phyloP scores from a whole-genome alignment of 2,888 invertebrate species.

The Metopia argyrocephala region DNA sequence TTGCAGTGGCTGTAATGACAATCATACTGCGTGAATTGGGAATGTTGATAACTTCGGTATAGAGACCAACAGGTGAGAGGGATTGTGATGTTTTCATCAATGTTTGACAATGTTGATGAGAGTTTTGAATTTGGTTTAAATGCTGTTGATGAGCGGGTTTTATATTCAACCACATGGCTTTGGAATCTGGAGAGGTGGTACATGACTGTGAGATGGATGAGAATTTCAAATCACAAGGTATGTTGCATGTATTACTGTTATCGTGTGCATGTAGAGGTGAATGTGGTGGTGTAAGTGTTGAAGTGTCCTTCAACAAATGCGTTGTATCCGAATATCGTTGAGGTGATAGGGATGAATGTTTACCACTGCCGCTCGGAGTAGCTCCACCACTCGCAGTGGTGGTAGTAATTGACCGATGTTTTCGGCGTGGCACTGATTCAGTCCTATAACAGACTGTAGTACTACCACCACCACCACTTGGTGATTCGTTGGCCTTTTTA shows the following conservation, averaged over 20 bases:
- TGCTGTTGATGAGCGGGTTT: constrained; percentile 72
- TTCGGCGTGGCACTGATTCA: constrained; percentile 69
- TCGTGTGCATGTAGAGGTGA: constrained; percentile 41
- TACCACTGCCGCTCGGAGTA: constrained; percentile 54
- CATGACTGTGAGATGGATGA: constrained; percentile 42
- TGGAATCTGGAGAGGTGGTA: constrained; percentile 46
- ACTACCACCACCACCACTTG: constrained; percentile 67
- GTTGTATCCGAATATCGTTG: constrained; percentile 59
- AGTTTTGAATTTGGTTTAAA: constrained; percentile 14
- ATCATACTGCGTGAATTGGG: constrained; percentile 78
- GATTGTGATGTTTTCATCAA: constrained; percentile 77
- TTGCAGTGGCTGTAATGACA: constrained; percentile 71
- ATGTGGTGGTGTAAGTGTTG: constrained; percentile 34
- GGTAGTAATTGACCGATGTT: constrained; percentile 69
- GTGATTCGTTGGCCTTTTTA: constrained; percentile 69
- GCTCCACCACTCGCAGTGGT: constrained; percentile 61
- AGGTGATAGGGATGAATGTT: constrained; percentile 46
- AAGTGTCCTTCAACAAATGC: constrained; percentile 50
- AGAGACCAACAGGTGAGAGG: constrained; percentile 73
- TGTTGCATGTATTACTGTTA: constrained; percentile 56
- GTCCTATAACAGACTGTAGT: constrained; percentile 71
- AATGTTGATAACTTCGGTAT: constrained; percentile 72
- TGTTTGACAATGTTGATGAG: constrained; percentile 71
- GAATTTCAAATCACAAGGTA: constrained; percentile 34
- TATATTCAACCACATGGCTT: constrained; percentile 47